Evolutionary conservation across 2,797 vertebrate genomes (phyloP), one percentile per base, ranked within the genome.

Genomic region (Xenentodon cancila): DNA sequence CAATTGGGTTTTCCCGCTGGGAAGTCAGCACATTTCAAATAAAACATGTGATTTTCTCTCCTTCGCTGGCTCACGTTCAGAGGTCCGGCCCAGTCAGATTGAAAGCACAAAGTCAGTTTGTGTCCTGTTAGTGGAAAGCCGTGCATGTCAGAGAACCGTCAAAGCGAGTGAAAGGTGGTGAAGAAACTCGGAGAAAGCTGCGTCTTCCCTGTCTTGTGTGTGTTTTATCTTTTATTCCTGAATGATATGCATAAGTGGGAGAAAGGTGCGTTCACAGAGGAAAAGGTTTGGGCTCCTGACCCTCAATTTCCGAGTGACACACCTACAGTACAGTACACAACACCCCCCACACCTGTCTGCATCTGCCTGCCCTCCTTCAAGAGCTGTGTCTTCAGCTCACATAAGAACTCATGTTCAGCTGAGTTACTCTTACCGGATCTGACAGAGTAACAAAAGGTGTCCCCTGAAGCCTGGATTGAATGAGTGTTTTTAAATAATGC

Each of bases 401-500:
- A 58, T 58, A 50, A 61, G 66, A 73, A 75, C 70, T 78, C 71
- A 79, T 75, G 71, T 75, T 76, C 56, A 59, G 63, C 73, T 18
- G 40, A 77, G 80, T 86, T 80, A 77, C 86, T 81, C 77, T 90
- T 61, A 80, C 65, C 59, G 78, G 75, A 72, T 88, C 80, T 91
- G 89, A 91, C 89, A 84, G 81, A 80, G 84, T 80, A 87, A 90
- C 86, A 87, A 89, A 91, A 90, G 88, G 81, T 82, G 81, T 85
- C 86, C 88, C 86, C 89, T 71, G 76, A 84, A 90, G 87, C 89
- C 74, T 70, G 82, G 77, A 84, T 84, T 89, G 88, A 91, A 91
- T 88, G 87, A 90, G 82, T 84, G 84, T 85, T 88, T 90, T 87
- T 90, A 90, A 91, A 91, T 91, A 90, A 90, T 91, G 86, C 77